Base-by-base conservation (phyloP, 2,888 invertebrate genomes). In the Ommatoiulus sabulosus region DNA sequence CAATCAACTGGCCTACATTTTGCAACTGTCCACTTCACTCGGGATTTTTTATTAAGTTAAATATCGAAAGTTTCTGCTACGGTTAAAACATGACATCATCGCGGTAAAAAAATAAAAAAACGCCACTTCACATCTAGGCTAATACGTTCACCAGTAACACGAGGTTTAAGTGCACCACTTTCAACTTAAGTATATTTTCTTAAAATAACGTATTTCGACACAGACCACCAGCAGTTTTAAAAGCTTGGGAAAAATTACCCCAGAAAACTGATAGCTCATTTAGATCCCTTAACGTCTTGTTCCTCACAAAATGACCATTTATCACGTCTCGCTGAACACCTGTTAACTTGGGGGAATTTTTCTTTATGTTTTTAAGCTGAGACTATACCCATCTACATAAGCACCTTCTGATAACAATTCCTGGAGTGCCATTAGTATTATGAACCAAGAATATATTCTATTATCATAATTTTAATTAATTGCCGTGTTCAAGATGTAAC, bases 211-310 rank as follows among this genome's bases (percentile, higher is more conserved):
- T n/a, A 57, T 57, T 57, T 57, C 57, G 57, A 57, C 57, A 57
- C 15, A n/a, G 57, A 57, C 57, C 57, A 57, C 57, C 57, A 57
- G 57, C n/a, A 57, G 57, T 57, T 57, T n/a, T 17, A 5, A 57
- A 57, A 57, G n/a, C 57, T 57, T 57, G 57, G 57, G 57, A 57
- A 57, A 57, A 57, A 57, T 57, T 12, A 8, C n/a, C 57, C 57
- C 15, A 57, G n/a, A n/a, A 57, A 57, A 57, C 1, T 57, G 57
- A 57, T 57, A 57, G 57, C 57, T 57, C 57, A 57, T 57, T 35
- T 57, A 57, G n/a, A n/a, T 57, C 57, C 57, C 57, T 57, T 57
- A n/a, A 57, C 57, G 57, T 57, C 57, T 57, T n/a, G 57, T 57
- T 57, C 57, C n/a, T 57, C n/a, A 4, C 17, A n/a, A 4, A n/a